Evolutionary conservation across 1,140 invertebrate genomes (phyloP).

Genomic region (Hesperophylax magnus): DNA sequence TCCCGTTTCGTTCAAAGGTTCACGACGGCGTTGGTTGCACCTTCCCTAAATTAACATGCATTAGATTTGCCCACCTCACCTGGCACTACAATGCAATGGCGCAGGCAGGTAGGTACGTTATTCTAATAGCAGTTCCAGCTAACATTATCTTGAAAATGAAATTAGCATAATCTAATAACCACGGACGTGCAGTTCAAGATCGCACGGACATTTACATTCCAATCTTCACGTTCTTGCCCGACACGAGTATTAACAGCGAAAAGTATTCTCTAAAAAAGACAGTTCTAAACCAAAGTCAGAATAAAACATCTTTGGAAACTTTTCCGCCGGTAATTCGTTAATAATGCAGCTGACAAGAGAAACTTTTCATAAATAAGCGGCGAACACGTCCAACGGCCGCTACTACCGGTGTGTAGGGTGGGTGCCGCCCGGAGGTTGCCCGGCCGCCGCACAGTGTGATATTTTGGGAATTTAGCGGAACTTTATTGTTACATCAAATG

Average conservation of each 20-base stretch:
- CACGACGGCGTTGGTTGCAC: too few relatives aligned
- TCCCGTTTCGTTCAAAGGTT: too few relatives aligned
- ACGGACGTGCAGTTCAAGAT: background rate
- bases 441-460: too few relatives aligned
- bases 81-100: too few relatives aligned
- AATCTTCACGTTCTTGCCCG: background rate
- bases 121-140: background rate
- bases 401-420: background rate
- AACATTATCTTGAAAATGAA: background rate
- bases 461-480: too few relatives aligned
- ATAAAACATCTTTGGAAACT: background rate
- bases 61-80: too few relatives aligned
- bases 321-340: background rate
- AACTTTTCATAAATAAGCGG: slow-evolving; percentile 16
- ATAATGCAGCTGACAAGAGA: slow-evolving; percentile 14
- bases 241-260: too few relatives aligned
- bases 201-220: background rate
- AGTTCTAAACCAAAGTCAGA: too few relatives aligned
- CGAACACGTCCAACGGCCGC: background rate
- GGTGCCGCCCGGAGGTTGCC: background rate
- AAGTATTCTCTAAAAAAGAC: too few relatives aligned
- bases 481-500: too few relatives aligned
- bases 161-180: background rate
- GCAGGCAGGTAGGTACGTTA: background rate
- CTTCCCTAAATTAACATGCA: too few relatives aligned